Evolutionary conservation across 2,888 invertebrate species (phyloP), one percentile per base, ranked within the genome.

Genomic region (Plebejus anna): DNA sequence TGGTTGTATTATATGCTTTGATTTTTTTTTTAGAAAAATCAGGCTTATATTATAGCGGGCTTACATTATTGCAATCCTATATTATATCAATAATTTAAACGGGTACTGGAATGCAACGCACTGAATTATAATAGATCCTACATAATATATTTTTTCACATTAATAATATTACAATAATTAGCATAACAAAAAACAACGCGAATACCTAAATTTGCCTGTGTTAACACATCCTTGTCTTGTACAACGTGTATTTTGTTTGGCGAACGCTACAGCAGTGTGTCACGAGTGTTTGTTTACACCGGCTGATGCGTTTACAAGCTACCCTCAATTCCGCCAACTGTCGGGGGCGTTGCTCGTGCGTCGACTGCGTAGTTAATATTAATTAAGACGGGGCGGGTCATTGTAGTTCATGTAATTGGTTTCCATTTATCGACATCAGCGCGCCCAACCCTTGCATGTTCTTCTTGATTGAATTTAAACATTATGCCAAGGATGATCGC

Each of bases 261-360:
- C n/a, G 28, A 36, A 66, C 77, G 66, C 2, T 4, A 75, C 32
- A 57, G 32, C 86, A 77, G 85, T 91, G 81, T 85, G 84, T 84
- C 81, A n/a, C 81, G 78, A 76, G 73, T 86, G 85, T 91, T 90
- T 90, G 89, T 90, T 91, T 91, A 88, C 88, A 85, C 84, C 84
- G 87, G 84, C 88, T 88, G 88, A 86, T 90, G 89, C 90, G 90
- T 85, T 81, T 80, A 80, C 79, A 82, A 82, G 86, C 85, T 89
- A 86, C 88, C 88, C 87, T 88, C 84, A 87, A 85, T 84, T 82
- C 81, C 84, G 80, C 84, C 86, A 83, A 86, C 85, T 85, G 86
- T 84, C 82, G 81, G 87, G 89, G 90, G 91, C 90, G 90, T 90
- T 81, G 84, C 85, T 84, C 83, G 83, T 83, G 76, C 84, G 83